Evolutionary conservation across 1,140 invertebrate genomes (phyloP).

Genomic region (Drosophila mojavensis): DNA sequence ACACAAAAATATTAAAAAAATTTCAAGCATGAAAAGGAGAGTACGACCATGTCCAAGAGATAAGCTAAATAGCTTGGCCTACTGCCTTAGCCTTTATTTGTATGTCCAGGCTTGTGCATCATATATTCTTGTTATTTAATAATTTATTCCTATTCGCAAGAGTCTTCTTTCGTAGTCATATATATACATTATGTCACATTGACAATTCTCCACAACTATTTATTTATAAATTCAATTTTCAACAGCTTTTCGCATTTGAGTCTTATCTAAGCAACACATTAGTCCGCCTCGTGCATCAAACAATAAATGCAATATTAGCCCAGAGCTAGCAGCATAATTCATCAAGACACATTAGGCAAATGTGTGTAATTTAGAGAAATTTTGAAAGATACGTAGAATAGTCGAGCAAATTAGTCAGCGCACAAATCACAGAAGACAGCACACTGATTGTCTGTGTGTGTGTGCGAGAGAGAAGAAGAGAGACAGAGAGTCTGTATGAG

Average conservation of each 20-base stretch:
- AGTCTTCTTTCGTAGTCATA: no score
- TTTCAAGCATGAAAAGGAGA: no score
- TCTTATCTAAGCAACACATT: background rate
- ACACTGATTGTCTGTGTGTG: slow-evolving; percentile 10
- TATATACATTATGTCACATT: no score
- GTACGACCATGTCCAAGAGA: no score
- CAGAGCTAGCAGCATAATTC: slow-evolving; percentile 51
- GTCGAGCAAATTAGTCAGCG: slow-evolving; percentile 66
- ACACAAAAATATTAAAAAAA: no score
- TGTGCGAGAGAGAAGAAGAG: background rate
- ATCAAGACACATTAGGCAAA: slow-evolving; percentile 65
- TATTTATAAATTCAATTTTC: background rate
- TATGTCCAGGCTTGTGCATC: no score
- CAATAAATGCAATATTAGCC: slow-evolving; percentile 21
- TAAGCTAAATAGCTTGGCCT: no score
- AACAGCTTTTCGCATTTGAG: background rate
- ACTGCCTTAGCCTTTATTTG: no score
- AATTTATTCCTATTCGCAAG: no score
- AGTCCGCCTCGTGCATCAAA: background rate
- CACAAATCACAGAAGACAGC: slow-evolving; percentile 57
- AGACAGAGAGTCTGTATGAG: background rate
- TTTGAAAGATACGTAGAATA: slow-evolving; percentile 35
- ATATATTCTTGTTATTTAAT: background rate
- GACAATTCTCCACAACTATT: background rate
- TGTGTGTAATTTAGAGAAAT: slow-evolving; percentile 44